Base-by-base conservation (phyloP, 2,113 vertebrate genomes). In the Ancistrus triradiatus region DNA sequence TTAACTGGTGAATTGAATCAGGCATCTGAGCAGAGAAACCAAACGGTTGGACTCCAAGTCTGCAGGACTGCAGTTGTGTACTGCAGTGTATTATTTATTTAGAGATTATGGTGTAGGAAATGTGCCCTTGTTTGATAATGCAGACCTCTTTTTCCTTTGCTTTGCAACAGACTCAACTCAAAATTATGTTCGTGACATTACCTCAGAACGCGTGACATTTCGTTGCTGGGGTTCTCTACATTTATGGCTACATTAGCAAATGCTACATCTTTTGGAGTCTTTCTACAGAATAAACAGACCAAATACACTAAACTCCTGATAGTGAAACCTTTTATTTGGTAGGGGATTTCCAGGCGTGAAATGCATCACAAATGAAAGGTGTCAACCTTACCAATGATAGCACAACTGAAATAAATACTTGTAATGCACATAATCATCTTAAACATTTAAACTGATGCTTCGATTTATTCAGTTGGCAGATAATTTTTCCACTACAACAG, bases 221-320 rank as follows among this genome's bases (percentile, higher is more conserved):
- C n/a, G n/a, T n/a, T n/a, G n/a, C 38, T 59, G 62, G 53, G 53
- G 68, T 72, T 63, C 58, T 59, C 44, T 69, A 72, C 57, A 62
- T 69, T 63, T 77, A 48, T 71, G 72, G 69, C 49, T 63, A 64
- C n/a, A n/a, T n/a, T n/a, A n/a, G 27, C 18, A 66, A 66, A 59
- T 48, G 15, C 48, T 52, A 48, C 46, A 58, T 68, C 59, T 63
- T 68, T 70, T 46, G 61, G 27, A 49, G 33, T 28, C 64, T 49
- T 63, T 63, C 35, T 49, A 67, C 18, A 28, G 37, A 33, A 17
- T 43, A n/a, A 22, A 15, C 46, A 35, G 25, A 42, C 24, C 49
- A 48, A 56, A 58, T 57, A 48, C 15, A 66, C 21, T 48, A 66
- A 28, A 66, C 10, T 42, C 19, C 47, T 48, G 43, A 46, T 48